Evolutionary conservation across 2,797 vertebrate genomes (phyloP), one percentile per base, ranked within the genome.

Genomic region (Bradypus variegatus): DNA sequence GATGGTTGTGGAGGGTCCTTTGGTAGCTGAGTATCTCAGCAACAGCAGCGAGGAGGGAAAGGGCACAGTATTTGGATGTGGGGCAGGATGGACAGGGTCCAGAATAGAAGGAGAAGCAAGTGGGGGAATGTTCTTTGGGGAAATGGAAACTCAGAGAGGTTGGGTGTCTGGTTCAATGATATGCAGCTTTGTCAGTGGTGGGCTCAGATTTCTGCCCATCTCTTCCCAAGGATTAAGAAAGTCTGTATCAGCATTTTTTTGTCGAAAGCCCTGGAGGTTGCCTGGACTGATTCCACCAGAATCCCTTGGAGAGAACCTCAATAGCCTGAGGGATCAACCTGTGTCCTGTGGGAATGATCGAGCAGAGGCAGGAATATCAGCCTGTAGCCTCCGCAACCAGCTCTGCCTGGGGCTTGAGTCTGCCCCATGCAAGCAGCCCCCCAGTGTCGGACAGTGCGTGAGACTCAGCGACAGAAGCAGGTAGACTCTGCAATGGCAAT

Each of bases 81-180:
- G 67, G 62, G 36, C 33, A 33, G 13, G 31, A 41, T 1, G 0
- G 48, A 41, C 3, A 6, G 72, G 53, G 50, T 45, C 19, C 48
- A 77, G 58, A 45, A 48, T 10, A 9, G 75, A 77, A 65, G 53
- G 53, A 73, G 27, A 27, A 5, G 27, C 1, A 16, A 65, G 31
- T 38, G 19, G 53, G 11, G 62, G n/a, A 12, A 45, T 45, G 41
- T 48, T 78, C 58, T 77, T 80, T 62, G 33, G 62, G 13, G 62
- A 58, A 29, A 81, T 16, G 73, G 86, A 62, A 87, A 38, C 55
- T 88, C 84, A 88, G 79, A 73, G 38, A 92, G 19, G 36, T n/a
- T 83, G 60, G 27, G 48, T 38, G 14, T 62, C 67, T 72, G 25
- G 9, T n/a, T 53, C 48, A 55, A 82, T 58, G 70, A 91, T 36